phyloP scores from a whole-genome alignment of 2,888 invertebrate genomes.

The Spicauda simplicius region DNA sequence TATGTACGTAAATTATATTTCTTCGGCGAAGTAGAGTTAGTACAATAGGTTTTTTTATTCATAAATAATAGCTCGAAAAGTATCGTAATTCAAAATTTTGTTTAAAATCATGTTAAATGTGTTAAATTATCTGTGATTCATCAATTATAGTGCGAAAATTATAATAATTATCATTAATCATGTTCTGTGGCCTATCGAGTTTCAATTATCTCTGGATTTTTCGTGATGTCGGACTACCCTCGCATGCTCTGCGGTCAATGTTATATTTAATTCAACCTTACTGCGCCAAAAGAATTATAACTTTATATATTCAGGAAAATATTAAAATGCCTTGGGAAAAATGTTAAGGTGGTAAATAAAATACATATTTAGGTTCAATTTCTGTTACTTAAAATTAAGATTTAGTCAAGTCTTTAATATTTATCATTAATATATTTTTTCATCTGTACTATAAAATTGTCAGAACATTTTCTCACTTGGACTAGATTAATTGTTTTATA shows the following conservation, averaged over 20 bases:
- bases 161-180: no score
- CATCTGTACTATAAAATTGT: constrained; percentile 24
- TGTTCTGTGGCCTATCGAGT: no score
- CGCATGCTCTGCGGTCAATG: no score
- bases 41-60: neutral
- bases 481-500: constrained; percentile 33
- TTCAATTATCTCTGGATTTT: no score
- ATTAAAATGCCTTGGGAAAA: constrained; percentile 2
- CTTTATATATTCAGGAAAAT: neutral
- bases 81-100: no score
- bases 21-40: neutral
- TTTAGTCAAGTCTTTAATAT: constrained; percentile 15
- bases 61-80: no score
- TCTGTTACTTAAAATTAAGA: constrained; percentile 21
- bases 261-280: neutral
- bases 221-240: no score
- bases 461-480: constrained; percentile 30
- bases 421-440: constrained; percentile 18
- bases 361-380: constrained; percentile 8
- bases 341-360: constrained; percentile 12
- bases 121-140: no score
- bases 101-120: no score
- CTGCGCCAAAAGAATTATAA: neutral
- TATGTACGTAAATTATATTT: neutral
- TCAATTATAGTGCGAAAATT: no score